Evolutionary conservation across 2,113 vertebrate genomes (phyloP).

Genomic region (Promerops cafer): DNA sequence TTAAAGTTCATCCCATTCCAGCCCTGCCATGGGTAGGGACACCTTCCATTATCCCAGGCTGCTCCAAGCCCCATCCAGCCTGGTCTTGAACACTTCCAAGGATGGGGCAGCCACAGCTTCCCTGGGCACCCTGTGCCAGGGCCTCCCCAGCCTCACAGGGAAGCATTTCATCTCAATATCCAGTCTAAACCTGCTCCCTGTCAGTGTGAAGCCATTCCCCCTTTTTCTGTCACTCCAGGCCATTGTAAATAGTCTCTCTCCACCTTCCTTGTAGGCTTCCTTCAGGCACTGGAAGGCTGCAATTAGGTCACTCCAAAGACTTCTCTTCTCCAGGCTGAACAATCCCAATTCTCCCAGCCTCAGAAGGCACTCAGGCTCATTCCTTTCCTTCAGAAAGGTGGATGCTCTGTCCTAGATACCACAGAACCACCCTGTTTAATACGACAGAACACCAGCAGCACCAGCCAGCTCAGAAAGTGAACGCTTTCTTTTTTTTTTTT

Average conservation of each 20-base stretch:
- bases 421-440: fast-evolving
- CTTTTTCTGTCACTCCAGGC: neutral
- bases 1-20: neutral
- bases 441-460: neutral
- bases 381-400: neutral
- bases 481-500: neutral
- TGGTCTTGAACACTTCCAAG: neutral
- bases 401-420: neutral
- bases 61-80: fast-evolving
- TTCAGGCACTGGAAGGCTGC: neutral
- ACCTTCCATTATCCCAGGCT: fast-evolving
- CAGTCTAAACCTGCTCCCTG: neutral
- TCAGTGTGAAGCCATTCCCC: neutral
- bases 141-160: neutral
- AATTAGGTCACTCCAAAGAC: neutral
- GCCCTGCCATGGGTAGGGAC: neutral
- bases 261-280: neutral
- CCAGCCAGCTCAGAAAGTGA: neutral
- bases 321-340: neutral
- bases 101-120: neutral
- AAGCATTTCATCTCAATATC: neutral
- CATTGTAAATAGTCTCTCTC: neutral
- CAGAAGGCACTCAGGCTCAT: neutral
- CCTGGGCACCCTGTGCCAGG: neutral
- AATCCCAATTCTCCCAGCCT: neutral